Evolutionary conservation across 1,140 invertebrate genomes (phyloP), one percentile per base, ranked within the genome.

Genomic region (Rhopalosiphum padi): DNA sequence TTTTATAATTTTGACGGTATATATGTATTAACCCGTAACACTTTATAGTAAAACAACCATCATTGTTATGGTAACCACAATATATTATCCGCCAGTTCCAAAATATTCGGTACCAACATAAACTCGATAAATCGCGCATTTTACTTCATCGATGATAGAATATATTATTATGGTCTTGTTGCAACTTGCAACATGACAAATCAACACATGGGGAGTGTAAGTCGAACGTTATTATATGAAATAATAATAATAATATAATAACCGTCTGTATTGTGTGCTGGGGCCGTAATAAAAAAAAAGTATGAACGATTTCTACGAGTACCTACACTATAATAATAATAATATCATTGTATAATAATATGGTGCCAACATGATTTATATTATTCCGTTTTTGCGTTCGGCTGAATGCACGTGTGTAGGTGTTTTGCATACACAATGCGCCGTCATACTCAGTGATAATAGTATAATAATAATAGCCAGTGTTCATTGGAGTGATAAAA

Each of bases 351-450:
- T 85, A 35, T 83, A 41, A 37, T 35, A 37, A 37, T 37, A 83
- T 83, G 37, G 35, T 83, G 82, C 35, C n/a, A n/a, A 77, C 60
- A 11, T 77, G 60, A 77, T 77, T 77, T 77, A 77, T 77, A 77
- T 68, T 68, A 68, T 77, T 77, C 60, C 60, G 60, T 77, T 77
- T 77, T n/a, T n/a, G 15, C n/a, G 9, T 51, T 88, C 30, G 30
- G 46, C 30, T 48, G 46, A 30, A 30, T 48, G 46, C 46, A 48
- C 86, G 43, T 2, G 0, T 48, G 86, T 48, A 88, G 43, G 86
- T 88, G 86, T 88, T 88, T 88, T 88, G 86, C 86, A 88, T 88
- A 88, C 46, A n/a, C 2, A n/a, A 88, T 41, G 86, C 86, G 86
- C 86, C 86, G 43, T 48, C 30, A 6, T 30, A 88, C 86, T 48